These are phyloP conservation scores for Argentina silus DNA, from an alignment of 2,797 vertebrate species.

Conservation along the genomic window DNA sequence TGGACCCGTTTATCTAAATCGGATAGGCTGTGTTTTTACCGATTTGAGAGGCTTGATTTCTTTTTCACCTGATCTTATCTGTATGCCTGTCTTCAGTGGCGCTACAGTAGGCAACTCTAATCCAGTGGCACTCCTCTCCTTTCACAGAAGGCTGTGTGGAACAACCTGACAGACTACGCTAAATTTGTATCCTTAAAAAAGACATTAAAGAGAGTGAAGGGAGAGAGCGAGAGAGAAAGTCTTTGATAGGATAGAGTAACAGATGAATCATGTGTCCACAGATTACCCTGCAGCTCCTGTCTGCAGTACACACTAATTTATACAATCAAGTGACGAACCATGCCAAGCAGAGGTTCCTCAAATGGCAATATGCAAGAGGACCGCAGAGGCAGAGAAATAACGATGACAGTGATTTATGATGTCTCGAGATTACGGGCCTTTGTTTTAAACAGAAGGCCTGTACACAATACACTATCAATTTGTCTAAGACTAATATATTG, in stretches of 20 bases:
- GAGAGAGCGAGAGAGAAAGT: background rate
- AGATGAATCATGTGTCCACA: constrained; percentile 10
- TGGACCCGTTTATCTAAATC: no score
- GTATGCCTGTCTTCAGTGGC: background rate
- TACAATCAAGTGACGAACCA: constrained; percentile 25
- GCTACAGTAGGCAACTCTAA: background rate
- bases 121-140: background rate
- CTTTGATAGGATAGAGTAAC: constrained; percentile 3
- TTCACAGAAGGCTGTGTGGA: background rate
- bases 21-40: no score
- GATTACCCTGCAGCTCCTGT: constrained; percentile 5
- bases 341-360: constrained; percentile 7
- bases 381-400: constrained; percentile 13
- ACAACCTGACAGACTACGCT: constrained; percentile 1
- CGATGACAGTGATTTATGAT: constrained; percentile 3
- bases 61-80: background rate
- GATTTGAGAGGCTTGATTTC: no score
- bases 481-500: background rate
- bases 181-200: constrained; percentile 22
- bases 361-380: constrained; percentile 4
- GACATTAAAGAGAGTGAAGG: constrained; percentile 5
- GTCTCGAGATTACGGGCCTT: background rate
- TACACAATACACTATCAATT: constrained; percentile 16
- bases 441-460: constrained; percentile 1
- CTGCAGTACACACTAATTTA: constrained; percentile 20